Percentiles rank a stretch among this genome's conserved stretches.
Evolutionary conservation across 2,797 vertebrate species (phyloP).

Genomic region (Pipistrellus kuhlii): DNA sequence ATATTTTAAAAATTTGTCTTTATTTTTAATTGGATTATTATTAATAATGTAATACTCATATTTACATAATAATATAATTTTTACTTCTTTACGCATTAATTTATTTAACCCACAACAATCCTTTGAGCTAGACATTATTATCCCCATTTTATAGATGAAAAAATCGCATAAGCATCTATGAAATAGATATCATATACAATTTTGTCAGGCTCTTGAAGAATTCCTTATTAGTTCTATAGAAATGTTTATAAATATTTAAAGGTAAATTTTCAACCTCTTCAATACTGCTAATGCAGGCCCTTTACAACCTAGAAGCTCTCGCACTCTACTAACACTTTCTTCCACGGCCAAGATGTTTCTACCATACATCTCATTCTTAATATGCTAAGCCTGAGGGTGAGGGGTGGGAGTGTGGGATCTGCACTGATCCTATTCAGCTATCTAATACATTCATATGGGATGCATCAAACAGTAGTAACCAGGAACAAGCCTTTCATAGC

Average conservation of each 20-base stretch:
- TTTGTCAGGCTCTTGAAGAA: neutral
- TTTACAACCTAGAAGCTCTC: neutral
- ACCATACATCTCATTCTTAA: neutral
- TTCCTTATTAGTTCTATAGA: constrained; percentile 12
- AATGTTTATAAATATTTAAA: constrained; percentile 28
- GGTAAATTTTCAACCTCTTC: constrained; percentile 24
- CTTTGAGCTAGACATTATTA: neutral
- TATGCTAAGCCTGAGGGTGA: neutral
- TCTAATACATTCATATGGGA: constrained; percentile 30
- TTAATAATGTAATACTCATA: neutral
- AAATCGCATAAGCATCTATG: neutral
- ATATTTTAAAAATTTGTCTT: neutral
- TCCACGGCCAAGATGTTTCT: neutral
- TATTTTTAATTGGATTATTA: constrained; percentile 7
- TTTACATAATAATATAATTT: constrained; percentile 5
- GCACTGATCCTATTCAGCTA: neutral
- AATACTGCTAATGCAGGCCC: neutral
- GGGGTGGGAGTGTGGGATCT: neutral
- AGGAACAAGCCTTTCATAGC: constrained; percentile 6
- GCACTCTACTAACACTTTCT: neutral
- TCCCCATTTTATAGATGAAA: neutral
- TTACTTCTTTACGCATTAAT: constrained; percentile 8
- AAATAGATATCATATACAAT: neutral
- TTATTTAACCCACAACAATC: neutral
- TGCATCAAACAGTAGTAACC: neutral